phyloP scores from a whole-genome alignment of 2,888 invertebrate species.

The Caenorhabditis drosophilae region DNA sequence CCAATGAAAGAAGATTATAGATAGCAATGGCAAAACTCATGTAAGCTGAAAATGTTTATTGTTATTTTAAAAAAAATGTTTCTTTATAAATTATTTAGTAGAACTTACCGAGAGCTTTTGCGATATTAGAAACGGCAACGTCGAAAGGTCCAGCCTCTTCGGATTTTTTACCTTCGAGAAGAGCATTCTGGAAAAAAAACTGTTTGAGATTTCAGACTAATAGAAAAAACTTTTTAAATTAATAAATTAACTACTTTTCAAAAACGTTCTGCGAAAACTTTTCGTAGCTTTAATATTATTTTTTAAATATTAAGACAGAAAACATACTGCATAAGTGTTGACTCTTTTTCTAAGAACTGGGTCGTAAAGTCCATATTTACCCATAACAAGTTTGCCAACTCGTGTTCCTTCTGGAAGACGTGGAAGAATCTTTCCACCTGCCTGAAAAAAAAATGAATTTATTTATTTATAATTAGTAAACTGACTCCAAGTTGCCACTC shows the following conservation, averaged over 20 bases:
- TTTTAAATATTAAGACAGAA: no score
- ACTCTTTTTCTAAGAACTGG: constrained; percentile 62
- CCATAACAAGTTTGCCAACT: constrained; percentile 66
- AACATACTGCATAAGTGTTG: constrained; percentile 55
- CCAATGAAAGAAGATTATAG: constrained; percentile 58
- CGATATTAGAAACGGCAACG: constrained; percentile 45
- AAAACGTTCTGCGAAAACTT: no score
- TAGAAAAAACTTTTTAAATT: background rate
- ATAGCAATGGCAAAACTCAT: constrained; percentile 53
- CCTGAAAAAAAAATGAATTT: constrained; percentile 28
- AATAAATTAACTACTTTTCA: background rate
- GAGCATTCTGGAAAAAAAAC: constrained; percentile 49
- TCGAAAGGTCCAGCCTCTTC: constrained; percentile 64
- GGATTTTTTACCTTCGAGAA: constrained; percentile 64
- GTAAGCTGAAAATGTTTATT: constrained; percentile 22
- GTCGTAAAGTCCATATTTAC: constrained; percentile 67
- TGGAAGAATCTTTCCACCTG: constrained; percentile 65
- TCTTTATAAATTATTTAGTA: background rate
- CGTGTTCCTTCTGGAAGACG: constrained; percentile 67
- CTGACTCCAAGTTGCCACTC: constrained; percentile 62
- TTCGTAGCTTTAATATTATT: no score
- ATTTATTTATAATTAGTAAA: constrained; percentile 2
- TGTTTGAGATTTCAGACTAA: background rate
- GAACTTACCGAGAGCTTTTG: constrained; percentile 45
- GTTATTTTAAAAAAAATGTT: background rate